Base-by-base conservation (phyloP, 2,888 invertebrate genomes). In the Antitype chi region DNA sequence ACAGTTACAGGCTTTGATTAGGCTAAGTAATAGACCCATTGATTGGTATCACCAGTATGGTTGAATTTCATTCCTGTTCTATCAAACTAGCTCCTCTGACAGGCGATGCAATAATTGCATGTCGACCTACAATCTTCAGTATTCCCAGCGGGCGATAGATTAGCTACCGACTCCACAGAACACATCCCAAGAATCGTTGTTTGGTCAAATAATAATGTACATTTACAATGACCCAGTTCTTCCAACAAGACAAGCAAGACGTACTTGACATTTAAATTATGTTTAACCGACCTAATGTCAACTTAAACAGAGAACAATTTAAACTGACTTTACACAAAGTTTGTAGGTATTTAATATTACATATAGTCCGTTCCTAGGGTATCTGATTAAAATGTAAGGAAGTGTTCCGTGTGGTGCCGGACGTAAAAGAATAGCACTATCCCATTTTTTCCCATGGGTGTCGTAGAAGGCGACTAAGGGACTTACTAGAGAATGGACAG, bases 171-270 rank as follows among this genome's bases (percentile, higher is more conserved):
- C 32, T 59, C 17, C 47, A 17, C 2, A 38, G 49, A 25, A 69
- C 11, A 70, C 52, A 47, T 52, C 38, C 17, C 62, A 63, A 81
- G 63, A 70, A 70, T 6, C 62, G 63, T n/a, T 80, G 55, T 85
- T 80, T 74, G 32, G 6, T 70, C 47, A 60, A 64, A 64, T 60
- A 55, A 80, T 49, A 75, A 60, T 73, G 60, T 47, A 47, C 7
- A 80, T 69, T 64, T 15, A 60, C 60, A 15, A 38, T 85, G 66
- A 49, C 68, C 81, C 15, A 60, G 28, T 85, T 73, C 43, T 15
- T 2, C 23, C 55, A 52, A 69, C n/a, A 32, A 47, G 53, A 25
- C 74, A 57, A 70, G 17, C 25, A 69, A 85, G 23, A 62, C 11
- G 11, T n/a, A 23, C 28, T 64, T 80, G 59, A 84, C 55, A 70